Base-by-base conservation (phyloP, 2,797 vertebrate species). In the Delichon dasypus region DNA sequence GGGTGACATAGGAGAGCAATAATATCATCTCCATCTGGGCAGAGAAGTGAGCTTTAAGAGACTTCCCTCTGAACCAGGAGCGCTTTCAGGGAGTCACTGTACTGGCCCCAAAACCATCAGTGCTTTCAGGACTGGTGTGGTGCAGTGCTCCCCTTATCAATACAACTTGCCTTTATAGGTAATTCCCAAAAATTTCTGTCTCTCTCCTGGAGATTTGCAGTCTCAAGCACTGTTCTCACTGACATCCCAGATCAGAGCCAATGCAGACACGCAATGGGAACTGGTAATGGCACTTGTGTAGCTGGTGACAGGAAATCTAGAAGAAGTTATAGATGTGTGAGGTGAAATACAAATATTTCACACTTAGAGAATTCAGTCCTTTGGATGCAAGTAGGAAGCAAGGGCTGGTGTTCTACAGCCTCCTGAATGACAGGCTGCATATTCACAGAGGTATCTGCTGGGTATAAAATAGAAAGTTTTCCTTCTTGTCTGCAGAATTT, bases 261-360 rank as follows among this genome's bases (percentile, higher is more conserved):
- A 5, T n/a, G 34, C 3, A 40, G 38, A 18, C 23, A 34, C 4
- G 2, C 0, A 1, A 11, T 30, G 18, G 54, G 45, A 89, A 27
- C 13, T 13, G 22, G 13, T 12, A 45, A 32, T 10, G 57, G 7
- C 17, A 26, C 22, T 64, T 67, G 7, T 15, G 4, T 15, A 20
- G 29, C 0, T 22, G 18, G 7, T 74, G n/a, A 13, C 32, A 62
- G 54, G 23, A 47, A 57, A 42, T 19, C 70, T 5, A 75, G 47
- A 70, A 10, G 15, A 70, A 61, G 7, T 13, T 17, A 34, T 2
- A n/a, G 5, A 17, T 14, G 2, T 25, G 11, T 27, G 55, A 57
- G 26, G 12, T 42, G n/a, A 88, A 62, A 55, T n/a, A 38, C 4
- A 54, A 13, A 27, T 58, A 40, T 75, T 55, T 11, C 26, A 16